These are phyloP conservation scores for Regulus satrapa DNA, from an alignment of 2,113 vertebrate species.

Conservation along the genomic window DNA sequence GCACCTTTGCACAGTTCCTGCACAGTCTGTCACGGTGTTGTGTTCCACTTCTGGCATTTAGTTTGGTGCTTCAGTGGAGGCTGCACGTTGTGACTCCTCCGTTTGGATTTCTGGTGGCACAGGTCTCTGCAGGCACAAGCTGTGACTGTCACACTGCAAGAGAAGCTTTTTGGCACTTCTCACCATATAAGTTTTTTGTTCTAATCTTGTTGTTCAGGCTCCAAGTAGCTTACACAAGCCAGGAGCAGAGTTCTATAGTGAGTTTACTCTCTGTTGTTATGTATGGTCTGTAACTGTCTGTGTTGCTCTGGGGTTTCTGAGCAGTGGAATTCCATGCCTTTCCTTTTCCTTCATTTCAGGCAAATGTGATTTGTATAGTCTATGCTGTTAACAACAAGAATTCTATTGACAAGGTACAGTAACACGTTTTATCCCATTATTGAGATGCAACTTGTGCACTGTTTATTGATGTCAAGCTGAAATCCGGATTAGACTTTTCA, in stretches of 20 bases:
- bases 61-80: background rate
- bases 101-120: background rate
- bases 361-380: constrained; percentile 98
- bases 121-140: background rate
- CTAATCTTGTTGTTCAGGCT: background rate
- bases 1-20: background rate
- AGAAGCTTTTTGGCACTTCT: background rate
- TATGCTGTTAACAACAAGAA: constrained; percentile 98
- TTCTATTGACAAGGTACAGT: constrained; percentile 94
- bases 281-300: background rate
- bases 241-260: background rate
- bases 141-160: background rate
- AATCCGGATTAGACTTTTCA: background rate
- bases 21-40: background rate
- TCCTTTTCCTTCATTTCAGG: constrained; percentile 75
- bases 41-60: background rate
- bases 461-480: background rate
- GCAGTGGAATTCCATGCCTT: background rate
- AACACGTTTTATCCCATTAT: background rate
- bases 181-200: background rate
- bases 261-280: background rate
- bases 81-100: background rate
- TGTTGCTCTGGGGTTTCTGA: background rate
- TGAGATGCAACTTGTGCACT: background rate
- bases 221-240: background rate